Evolutionary conservation across 53 echinoderm and acorn worm genomes (phyloP), one percentile per base, ranked within the genome.

Genomic region (Pentamera pediparva): DNA sequence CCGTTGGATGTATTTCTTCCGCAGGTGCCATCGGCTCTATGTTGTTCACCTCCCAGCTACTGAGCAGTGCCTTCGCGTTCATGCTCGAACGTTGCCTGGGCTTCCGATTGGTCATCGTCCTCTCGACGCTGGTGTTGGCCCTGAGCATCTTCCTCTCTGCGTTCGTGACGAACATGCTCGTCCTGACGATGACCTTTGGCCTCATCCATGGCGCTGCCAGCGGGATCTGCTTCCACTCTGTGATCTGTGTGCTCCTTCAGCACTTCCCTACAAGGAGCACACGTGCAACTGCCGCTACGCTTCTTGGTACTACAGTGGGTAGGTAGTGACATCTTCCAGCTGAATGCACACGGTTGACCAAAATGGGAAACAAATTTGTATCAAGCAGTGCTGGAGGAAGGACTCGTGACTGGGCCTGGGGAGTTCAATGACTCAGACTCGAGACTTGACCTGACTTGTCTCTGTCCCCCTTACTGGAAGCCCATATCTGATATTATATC

Each of bases 11-110:
- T n/a, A n/a, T n/a, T n/a, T n/a, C 21, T 59, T 25, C 27, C 24
- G 29, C 71, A 70, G 71, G 71, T 70, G 4, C 33, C 19, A 70
- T 70, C 11, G 71, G 71, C 1, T 70, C 71, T 2, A 31, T 52
- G 33, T 50, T 24, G 2, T 70, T 70, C 37, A 5, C 71, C 2
- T 70, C 34, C 2, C 71, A 70, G 51, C 52, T 70, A 32, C 52
- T 70, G 18, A 70, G 71, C 32, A 52, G 71, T 49, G 71, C 71
- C 32, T 70, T 70, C 26, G 71, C 71, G 11, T 70, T 50, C 71
- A 49, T 52, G 19, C 51, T 70, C 29, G 71, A 70, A 12, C 71
- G 20, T 21, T 31, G 49, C 52, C 13, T 70, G 18, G 71, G 71
- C 28, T 70, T 50, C 71, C 71, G 71, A 33, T 52, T 35, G 2